These are phyloP conservation scores for Blennius ocellaris DNA, from an alignment of 2,113 vertebrate genomes.

Conservation along the genomic window DNA sequence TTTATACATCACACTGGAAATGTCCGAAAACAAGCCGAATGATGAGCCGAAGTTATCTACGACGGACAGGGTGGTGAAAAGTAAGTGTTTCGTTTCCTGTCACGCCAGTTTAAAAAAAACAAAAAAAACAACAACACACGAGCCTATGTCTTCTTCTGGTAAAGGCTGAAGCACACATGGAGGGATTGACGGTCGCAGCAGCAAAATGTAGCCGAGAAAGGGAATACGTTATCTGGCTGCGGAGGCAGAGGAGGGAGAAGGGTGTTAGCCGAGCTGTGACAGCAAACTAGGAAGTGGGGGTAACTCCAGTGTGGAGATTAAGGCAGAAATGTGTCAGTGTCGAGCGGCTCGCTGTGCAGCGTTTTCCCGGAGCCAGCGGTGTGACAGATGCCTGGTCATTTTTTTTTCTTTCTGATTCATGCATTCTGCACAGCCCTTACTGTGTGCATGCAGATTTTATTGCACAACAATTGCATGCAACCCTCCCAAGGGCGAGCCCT, in stretches of 20 bases:
- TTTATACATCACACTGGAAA: slow-evolving; percentile 86
- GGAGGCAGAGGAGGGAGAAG: slow-evolving; percentile 79
- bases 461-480: slow-evolving; percentile 68
- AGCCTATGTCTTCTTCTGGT: no score
- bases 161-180: slow-evolving; percentile 10
- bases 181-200: slow-evolving; percentile 30
- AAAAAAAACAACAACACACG: no score
- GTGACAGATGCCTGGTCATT: slow-evolving; percentile 50
- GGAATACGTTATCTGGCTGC: slow-evolving; percentile 40
- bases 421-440: slow-evolving; percentile 42
- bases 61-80: slow-evolving; percentile 96
- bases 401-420: slow-evolving; percentile 4
- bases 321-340: slow-evolving; percentile 34
- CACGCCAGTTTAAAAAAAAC: neutral
- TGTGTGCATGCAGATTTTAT: slow-evolving; percentile 56
- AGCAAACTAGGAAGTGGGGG: slow-evolving; percentile 84
- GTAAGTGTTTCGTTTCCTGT: slow-evolving; percentile 81
- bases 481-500: slow-evolving; percentile 48
- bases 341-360: neutral
- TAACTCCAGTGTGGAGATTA: slow-evolving; percentile 60
- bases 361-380: neutral
- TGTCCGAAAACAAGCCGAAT: slow-evolving; percentile 96
- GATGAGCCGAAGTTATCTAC: slow-evolving; percentile 98
- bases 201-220: slow-evolving; percentile 48
- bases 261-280: slow-evolving; percentile 81